Base-by-base conservation (phyloP, 2,888 invertebrate species). In the Fabriciana adippe region DNA sequence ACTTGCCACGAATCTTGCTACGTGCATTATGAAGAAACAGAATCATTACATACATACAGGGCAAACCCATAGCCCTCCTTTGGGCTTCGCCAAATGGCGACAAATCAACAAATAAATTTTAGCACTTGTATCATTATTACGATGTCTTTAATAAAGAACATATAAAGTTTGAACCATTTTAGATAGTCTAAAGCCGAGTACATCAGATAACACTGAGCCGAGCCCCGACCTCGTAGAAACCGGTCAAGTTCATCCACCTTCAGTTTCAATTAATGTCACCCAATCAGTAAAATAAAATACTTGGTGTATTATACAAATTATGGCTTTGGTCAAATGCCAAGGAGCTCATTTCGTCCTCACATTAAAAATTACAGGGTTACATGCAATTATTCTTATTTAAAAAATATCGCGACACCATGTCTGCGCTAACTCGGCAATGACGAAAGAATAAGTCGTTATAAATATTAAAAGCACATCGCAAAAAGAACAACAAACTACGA, bases 161-260 rank as follows among this genome's bases (percentile, higher is more conserved):
- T 47, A 21, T 26, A 48, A 59, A 5, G 26, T 21, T 5, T 47
- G 11, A 47, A 57, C 45, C 26, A 57, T 47, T 21, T 41, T 21
- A 47, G 21, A 51, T 15, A 15, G 15, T 48, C 15, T 0, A 50
- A n/a, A 15, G n/a, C 31, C 14, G 31, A 47, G 16, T 47, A 64
- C 21, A 15, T 26, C 48, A 5, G 18, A 3, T 11, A 21, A 26
- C 53, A 21, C 14, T 21, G n/a, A 31, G 50, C n/a, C 51, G 51
- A 47, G 41, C 45, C 45, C 18, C 16, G 18, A 15, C 51, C 61
- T 53, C 51, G 61, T 8, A 21, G 50, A 64, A 54, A 21, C 64
- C 61, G 67, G 70, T 64, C 70, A 70, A 67, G 67, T 67, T 67
- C 70, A 53, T 54, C 61, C 64, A 67, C 67, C 61, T 48, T 56